Base-by-base conservation (phyloP, 2,113 vertebrate genomes). In the Chloroceryle aenea region DNA sequence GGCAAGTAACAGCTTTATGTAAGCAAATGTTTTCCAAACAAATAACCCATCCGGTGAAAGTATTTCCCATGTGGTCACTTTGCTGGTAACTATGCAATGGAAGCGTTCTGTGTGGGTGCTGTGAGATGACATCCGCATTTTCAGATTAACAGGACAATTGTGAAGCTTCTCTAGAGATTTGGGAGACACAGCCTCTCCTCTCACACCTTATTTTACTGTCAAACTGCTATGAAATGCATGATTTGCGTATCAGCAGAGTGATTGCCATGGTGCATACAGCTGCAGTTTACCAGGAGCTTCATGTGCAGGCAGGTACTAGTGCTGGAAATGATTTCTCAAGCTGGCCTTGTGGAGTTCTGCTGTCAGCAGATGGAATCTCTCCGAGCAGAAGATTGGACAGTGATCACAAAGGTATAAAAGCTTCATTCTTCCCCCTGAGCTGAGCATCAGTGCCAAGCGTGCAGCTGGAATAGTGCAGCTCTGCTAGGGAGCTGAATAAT, bases 401-500 rank as follows among this genome's bases (percentile, higher is more conserved):
- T 21, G 15, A 12, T 59, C 38, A 18, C 59, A 55, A 17, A 69
- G 52, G n/a, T 66, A 7, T 29, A 38, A 79, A 75, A 59, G 30
- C 38, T n/a, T 58, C 3, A 0, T 32, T 73, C 66, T 50, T 29
- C 9, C 50, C 27, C 19, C 18, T 2, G 20, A 45, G 34, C 34
- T 0, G 3, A 16, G 45, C 30, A 2, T 11, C 59, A 18, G 58
- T 61, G 67, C 72, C 63, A 53, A 10, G 58, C 1, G 2, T 18
- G 18, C 30, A 26, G 73, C 78, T 68, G 78, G 20, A 29, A 5
- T 4, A 6, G 34, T 1, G 22, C 2, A 0, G 43, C 14, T 79
- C 50, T 43, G 67, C 71, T n/a, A 1, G 25, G 48, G 40, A 32
- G 1, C 21, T 2, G 2, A 15, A 4, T 6, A 7, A 5, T 12